Evolutionary conservation across 1,140 invertebrate species (phyloP).

Genomic region (Ditylenchus dipsaci): DNA sequence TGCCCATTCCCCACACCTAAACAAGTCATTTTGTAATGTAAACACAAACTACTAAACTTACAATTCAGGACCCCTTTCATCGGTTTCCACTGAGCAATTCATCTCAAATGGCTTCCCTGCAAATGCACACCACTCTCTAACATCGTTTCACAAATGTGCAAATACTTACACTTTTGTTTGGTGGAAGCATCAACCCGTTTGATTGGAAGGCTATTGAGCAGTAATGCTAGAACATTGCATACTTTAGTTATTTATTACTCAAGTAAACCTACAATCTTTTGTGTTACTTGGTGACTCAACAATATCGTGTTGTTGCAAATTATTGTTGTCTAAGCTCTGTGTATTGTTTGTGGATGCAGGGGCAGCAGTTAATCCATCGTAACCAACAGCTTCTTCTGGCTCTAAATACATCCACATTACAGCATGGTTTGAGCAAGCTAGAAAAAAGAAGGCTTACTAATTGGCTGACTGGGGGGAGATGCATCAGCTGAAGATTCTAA

Average conservation of each 20-base stretch:
- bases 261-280: background rate
- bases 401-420: background rate
- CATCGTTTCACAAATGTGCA: background rate
- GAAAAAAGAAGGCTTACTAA: background rate
- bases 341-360: background rate
- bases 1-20: conserved; percentile 1
- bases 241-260: background rate
- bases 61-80: background rate
- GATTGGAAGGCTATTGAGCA: background rate
- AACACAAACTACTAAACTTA: too few species aligned
- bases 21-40: too few species aligned
- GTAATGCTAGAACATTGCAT: background rate
- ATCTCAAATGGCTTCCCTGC: conserved; percentile 9
- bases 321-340: too few species aligned
- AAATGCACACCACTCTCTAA: background rate
- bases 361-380: background rate
- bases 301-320: background rate
- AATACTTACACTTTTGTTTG: background rate
- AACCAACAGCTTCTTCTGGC: conserved; percentile 6
- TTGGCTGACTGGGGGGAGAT: background rate
- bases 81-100: conserved; percentile 1
- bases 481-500: background rate
- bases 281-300: background rate
- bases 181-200: background rate
- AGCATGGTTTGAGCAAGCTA: background rate